These are phyloP conservation scores for Habrosyne pyritoides DNA, from an alignment of 2,888 invertebrate genomes.

Conservation along the genomic window DNA sequence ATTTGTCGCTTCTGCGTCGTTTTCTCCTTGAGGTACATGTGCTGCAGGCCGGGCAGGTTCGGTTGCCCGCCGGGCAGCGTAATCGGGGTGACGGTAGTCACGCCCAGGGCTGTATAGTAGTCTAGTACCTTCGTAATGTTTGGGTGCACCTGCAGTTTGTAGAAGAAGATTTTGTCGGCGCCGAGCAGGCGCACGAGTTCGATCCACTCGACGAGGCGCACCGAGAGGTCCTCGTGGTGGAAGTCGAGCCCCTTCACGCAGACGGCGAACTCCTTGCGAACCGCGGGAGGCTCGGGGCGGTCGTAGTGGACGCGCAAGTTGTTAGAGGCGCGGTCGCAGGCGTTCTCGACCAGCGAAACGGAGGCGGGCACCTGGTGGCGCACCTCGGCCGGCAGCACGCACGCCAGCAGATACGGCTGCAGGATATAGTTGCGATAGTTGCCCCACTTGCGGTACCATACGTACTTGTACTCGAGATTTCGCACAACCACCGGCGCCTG, in stretches of 20 bases:
- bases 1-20: conserved; percentile 97
- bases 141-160: conserved; percentile 95
- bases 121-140: conserved; percentile 93
- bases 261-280: conserved; percentile 93
- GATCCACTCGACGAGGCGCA: conserved; percentile 96
- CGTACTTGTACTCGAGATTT: conserved; percentile 95
- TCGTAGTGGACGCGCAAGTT: conserved; percentile 93
- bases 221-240: conserved; percentile 94
- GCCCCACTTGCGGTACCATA: conserved; percentile 97
- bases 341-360: conserved; percentile 92
- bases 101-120: conserved; percentile 86
- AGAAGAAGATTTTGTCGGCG: conserved; percentile 95
- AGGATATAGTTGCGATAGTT: conserved; percentile 95
- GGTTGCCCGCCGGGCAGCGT: conserved; percentile 95
- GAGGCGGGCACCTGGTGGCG: conserved; percentile 90
- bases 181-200: conserved; percentile 93
- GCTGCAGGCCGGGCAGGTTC: conserved; percentile 94
- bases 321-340: conserved; percentile 93
- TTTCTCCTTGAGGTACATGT: conserved; percentile 94
- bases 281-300: conserved; percentile 76
- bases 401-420: conserved; percentile 95
- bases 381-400: conserved; percentile 91
- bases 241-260: conserved; percentile 98
- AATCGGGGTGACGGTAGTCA: conserved; percentile 90
- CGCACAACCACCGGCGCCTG: conserved; percentile 92